Conservation (phyloP, 2,113 vertebrate genomes). For the Copsychus sechellarum region DNA sequence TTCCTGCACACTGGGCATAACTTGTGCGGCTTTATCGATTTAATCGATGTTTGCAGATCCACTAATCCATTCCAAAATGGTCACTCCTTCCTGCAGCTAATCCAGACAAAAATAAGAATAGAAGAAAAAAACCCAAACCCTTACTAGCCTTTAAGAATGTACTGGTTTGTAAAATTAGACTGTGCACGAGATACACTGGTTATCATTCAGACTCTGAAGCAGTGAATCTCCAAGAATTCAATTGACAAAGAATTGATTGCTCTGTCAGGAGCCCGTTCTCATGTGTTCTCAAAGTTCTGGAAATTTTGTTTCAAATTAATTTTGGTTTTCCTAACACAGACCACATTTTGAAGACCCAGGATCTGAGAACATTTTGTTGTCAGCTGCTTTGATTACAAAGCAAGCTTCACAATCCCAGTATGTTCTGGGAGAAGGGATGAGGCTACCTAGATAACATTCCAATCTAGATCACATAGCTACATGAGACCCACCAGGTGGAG, state of each 20-base stretch:
- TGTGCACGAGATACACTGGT: background rate
- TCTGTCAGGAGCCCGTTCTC: background rate
- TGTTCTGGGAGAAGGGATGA: background rate
- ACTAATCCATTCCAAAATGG: background rate
- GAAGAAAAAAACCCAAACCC: background rate
- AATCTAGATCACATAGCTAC: background rate
- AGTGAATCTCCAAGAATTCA: background rate
- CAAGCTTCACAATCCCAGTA: background rate
- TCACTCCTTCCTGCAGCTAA: background rate
- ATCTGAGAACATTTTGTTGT: background rate
- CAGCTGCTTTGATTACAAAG: background rate
- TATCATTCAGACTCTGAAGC: background rate
- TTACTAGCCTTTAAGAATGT: background rate
- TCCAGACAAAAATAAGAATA: background rate
- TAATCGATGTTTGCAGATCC: background rate
- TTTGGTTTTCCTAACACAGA: slow-evolving; percentile 1
- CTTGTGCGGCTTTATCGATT: background rate
- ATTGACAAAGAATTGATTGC: background rate
- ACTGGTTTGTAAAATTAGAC: background rate
- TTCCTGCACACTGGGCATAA: background rate
- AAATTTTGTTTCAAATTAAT: background rate
- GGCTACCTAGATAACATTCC: background rate
- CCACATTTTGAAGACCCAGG: background rate
- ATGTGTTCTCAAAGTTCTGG: background rate
- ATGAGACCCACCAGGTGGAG: background rate